Conservation (phyloP, 2,888 invertebrate species). For the Liodrosophila aerea region DNA sequence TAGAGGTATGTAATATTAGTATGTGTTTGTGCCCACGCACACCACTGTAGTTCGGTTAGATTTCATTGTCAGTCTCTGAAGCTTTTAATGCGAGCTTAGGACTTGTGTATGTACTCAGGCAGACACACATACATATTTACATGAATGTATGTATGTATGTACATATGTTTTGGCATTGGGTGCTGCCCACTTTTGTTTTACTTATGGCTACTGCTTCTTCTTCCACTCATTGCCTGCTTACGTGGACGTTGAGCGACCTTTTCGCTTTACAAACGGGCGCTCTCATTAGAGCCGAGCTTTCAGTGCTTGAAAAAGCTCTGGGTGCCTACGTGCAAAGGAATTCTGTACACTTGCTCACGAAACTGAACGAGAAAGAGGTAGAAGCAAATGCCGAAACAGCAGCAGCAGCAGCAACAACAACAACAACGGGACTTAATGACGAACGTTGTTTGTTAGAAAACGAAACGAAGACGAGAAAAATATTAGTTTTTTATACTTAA, state of each 20-base stretch:
- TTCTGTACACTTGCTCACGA: slow-evolving; percentile 70
- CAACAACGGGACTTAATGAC: slow-evolving; percentile 77
- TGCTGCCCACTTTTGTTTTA: neutral
- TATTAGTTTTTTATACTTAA: slow-evolving; percentile 24
- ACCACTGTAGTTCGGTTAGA: slow-evolving; percentile 41
- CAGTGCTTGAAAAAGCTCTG: slow-evolving; percentile 24
- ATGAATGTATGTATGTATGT: slow-evolving; percentile 10
- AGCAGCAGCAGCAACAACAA: slow-evolving; percentile 41
- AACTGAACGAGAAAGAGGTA: slow-evolving; percentile 53
- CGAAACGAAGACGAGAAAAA: slow-evolving; percentile 66
- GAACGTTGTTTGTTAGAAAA: slow-evolving; percentile 59
- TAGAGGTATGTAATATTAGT: slow-evolving; percentile 13
- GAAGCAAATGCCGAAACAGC: slow-evolving; percentile 19
- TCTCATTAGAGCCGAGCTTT: slow-evolving; percentile 59
- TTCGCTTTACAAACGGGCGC: no score
- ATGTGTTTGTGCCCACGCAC: slow-evolving; percentile 42
- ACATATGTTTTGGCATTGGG: slow-evolving; percentile 62
- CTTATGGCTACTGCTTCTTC: neutral
- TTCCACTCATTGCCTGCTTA: slow-evolving; percentile 38
- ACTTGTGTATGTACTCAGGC: slow-evolving; percentile 14
- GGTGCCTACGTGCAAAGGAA: slow-evolving; percentile 74
- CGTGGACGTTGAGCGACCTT: slow-evolving; percentile 60
- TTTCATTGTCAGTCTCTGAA: slow-evolving; percentile 59
- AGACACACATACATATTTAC: neutral
- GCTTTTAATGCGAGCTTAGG: slow-evolving; percentile 45